phyloP scores from a whole-genome alignment of 2,888 invertebrate species.

The Drosophila diplacantha region DNA sequence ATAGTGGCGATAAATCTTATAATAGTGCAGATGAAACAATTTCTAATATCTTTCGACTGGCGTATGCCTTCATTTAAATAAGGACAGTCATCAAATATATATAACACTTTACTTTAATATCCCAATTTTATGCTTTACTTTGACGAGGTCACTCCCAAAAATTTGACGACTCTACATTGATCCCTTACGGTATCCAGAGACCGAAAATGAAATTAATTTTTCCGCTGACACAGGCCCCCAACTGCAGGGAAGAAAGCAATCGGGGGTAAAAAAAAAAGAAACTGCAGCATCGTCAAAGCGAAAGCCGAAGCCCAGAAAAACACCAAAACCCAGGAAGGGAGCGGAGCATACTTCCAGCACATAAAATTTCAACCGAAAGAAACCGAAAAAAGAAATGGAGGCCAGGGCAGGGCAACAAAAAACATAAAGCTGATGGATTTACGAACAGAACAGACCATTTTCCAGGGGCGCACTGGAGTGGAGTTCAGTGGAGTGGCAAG shows the following conservation, averaged over 20 bases:
- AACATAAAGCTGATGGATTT: constrained; percentile 69
- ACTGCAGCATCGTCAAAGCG: constrained; percentile 59
- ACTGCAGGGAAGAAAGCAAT: constrained; percentile 23
- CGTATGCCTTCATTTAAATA: neutral
- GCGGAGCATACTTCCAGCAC: constrained; percentile 37
- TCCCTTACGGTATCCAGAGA: neutral
- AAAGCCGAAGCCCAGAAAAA: constrained; percentile 27
- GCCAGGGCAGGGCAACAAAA: constrained; percentile 16
- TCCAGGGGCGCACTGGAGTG: constrained; percentile 6
- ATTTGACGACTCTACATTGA: constrained; percentile 28
- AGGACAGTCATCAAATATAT: neutral
- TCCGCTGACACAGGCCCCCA: constrained; percentile 42
- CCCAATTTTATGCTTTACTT: neutral
- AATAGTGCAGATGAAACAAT: neutral
- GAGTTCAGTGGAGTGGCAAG: constrained; percentile 7
- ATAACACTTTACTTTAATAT: neutral
- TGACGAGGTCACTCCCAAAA: constrained; percentile 5
- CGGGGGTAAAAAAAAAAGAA: constrained; percentile 18
- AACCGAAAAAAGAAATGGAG: constrained; percentile 2
- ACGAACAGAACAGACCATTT: constrained; percentile 58
- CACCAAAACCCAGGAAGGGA: constrained; percentile 20
- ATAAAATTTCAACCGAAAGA: constrained; percentile 54
- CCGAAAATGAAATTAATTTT: constrained; percentile 56
- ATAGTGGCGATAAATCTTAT: neutral
- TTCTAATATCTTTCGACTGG: neutral